Conservation (phyloP, 2,797 vertebrate genomes). For the Syngnathus rostellatus region DNA sequence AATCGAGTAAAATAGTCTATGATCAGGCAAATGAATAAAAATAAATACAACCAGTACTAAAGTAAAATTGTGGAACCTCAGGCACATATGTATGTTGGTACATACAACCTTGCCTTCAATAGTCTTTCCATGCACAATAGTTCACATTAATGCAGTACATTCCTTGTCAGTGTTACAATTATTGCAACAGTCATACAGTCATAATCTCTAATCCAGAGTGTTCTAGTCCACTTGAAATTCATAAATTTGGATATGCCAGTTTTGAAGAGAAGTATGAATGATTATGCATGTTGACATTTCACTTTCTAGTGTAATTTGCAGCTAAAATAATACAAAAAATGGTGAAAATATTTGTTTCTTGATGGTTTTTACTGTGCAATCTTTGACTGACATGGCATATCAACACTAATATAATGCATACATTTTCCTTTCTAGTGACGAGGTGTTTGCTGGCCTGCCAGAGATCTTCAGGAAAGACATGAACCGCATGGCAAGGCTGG, state of each 20-base stretch:
- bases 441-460: not conserved
- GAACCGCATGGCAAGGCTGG: not conserved
- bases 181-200: not conserved
- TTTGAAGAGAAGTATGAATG: too few relatives aligned
- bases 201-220: too few relatives aligned
- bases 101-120: not conserved
- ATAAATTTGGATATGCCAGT: too few relatives aligned
- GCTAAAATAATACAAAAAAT: not conserved
- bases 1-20: not conserved
- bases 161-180: not conserved
- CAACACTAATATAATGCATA: not conserved
- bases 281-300: too few relatives aligned
- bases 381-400: too few relatives aligned
- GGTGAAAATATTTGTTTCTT: not conserved
- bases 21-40: not conserved
- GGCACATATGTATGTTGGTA: not conserved
- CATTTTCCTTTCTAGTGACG: not conserved
- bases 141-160: not conserved
- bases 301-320: too few relatives aligned
- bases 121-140: not conserved
- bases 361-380: too few relatives aligned
- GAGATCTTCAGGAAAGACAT: not conserved
- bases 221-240: too few relatives aligned
- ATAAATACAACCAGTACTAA: not conserved
- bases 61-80: not conserved